Evolutionary conservation across 1,140 invertebrate species (phyloP).

Genomic region (Hyphantria cunea): DNA sequence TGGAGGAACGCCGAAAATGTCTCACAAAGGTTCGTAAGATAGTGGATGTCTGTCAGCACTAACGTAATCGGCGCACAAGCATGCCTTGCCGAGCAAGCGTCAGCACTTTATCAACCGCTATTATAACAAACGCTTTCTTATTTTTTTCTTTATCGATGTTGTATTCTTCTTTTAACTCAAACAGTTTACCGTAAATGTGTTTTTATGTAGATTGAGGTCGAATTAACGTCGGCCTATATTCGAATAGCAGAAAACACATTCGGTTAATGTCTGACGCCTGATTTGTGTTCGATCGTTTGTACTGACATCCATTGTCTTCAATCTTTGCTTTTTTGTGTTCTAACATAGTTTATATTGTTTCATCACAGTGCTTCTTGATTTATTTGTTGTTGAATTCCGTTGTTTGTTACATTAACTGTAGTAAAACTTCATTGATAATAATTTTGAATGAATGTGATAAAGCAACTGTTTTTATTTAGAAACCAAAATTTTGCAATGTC

Average conservation of each 20-base stretch:
- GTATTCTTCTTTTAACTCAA: slow-evolving; percentile 10
- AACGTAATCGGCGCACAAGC: slow-evolving; percentile 54
- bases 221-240: slow-evolving; percentile 16
- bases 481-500: slow-evolving; percentile 15
- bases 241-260: slow-evolving; percentile 8
- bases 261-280: slow-evolving; percentile 28
- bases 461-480: not conserved
- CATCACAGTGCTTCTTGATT: slow-evolving; percentile 7
- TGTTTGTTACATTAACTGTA: not conserved
- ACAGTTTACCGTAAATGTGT: slow-evolving; percentile 7
- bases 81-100: slow-evolving; percentile 37
- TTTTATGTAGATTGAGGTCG: slow-evolving; percentile 12
- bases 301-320: slow-evolving; percentile 76
- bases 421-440: too few species aligned
- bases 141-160: slow-evolving; percentile 30
- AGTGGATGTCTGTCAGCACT: slow-evolving; percentile 73
- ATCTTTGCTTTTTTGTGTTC: slow-evolving; percentile 41
- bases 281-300: slow-evolving; percentile 37
- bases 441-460: too few species aligned
- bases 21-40: slow-evolving; percentile 73
- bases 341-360: slow-evolving; percentile 17
- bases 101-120: slow-evolving; percentile 30
- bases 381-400: not conserved
- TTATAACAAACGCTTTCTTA: slow-evolving; percentile 36
- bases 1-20: slow-evolving; percentile 63